Evolutionary conservation across 2,797 vertebrate species (phyloP), one percentile per base, ranked within the genome.

Genomic region (Sebastes cheni): DNA sequence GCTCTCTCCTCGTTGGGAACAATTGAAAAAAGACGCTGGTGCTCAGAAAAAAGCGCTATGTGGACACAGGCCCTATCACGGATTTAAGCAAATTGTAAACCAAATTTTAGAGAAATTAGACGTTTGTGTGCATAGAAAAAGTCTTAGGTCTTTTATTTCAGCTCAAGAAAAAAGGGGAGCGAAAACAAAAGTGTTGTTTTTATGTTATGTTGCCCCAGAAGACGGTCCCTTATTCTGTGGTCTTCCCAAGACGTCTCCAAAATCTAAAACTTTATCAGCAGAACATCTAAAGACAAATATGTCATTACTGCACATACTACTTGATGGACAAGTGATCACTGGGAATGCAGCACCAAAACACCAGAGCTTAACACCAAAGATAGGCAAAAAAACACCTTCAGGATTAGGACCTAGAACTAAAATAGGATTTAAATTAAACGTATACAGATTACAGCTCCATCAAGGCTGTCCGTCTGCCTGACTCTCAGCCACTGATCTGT

Each of bases 361-460:
- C 20, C 8, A 67, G 4, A 58, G 54, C 25, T 60, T 29, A 23
- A n/a, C 50, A 61, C 4, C 50, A 77, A 67, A 66, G 18, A 34
- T 8, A 12, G 20, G 10, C 13, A 73, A 71, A 25, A 29, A 42
- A 62, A 12, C 18, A 14, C 46, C 5, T 14, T 18, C 2, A 18
- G 76, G 65, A 76, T 79, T 76, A 77, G 23, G 5, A 65, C 30
- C 18, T 22, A 58, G 4, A 30, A 67, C 58, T 61, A 69, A 75
- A 77, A 83, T 9, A 67, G 34, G 59, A 67, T 58, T 84, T 65
- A 67, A 39, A 67, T 72, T 32, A 13, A 69, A 66, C 50, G 54
- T 25, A 68, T 65, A 62, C 39, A 72, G 39, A 78, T 75, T 71
- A 59, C 13, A 67, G 46, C 30, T 65, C 25, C 34, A 58, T 80